Evolutionary conservation across 1,140 invertebrate species (phyloP).

Genomic region (Bilobella aurantiaca): DNA sequence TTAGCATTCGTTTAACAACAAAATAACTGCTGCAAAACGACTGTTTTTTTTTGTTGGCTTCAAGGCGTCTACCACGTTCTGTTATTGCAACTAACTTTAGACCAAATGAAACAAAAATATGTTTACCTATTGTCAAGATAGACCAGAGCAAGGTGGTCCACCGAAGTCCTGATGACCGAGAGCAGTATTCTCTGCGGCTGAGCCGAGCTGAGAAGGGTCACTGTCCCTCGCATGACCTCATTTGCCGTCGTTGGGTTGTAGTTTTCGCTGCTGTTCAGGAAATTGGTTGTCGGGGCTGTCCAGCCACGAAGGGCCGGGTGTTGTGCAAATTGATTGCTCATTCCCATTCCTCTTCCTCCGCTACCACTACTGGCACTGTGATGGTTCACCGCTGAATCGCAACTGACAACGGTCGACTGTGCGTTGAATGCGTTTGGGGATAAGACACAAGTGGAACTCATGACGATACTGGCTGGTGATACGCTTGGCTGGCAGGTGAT

Average conservation of each 20-base stretch:
- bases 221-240: conserved; percentile 28
- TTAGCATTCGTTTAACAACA: too few species aligned
- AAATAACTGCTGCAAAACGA: too few species aligned
- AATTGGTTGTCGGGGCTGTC: neutral
- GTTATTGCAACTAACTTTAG: conserved; percentile 15
- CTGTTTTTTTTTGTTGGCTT: too few species aligned
- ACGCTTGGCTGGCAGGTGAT: too few species aligned
- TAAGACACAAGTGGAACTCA: conserved; percentile 8
- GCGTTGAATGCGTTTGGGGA: conserved; percentile 3
- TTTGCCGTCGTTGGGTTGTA: conserved; percentile 21
- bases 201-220: conserved; percentile 26
- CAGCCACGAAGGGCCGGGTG: conserved; percentile 3
- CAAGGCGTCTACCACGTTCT: too few species aligned
- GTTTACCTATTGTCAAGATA: conserved; percentile 31
- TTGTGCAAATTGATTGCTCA: neutral
- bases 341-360: neutral
- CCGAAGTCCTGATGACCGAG: conserved; percentile 26
- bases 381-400: too few species aligned
- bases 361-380: too few species aligned
- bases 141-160: conserved; percentile 32
- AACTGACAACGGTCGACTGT: too few species aligned
- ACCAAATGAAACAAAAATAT: neutral
- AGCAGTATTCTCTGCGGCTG: conserved; percentile 26
- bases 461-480: neutral
- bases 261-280: neutral